These are phyloP conservation scores for Leptogaster cylindrica DNA, from an alignment of 2,888 invertebrate species.

Conservation along the genomic window DNA sequence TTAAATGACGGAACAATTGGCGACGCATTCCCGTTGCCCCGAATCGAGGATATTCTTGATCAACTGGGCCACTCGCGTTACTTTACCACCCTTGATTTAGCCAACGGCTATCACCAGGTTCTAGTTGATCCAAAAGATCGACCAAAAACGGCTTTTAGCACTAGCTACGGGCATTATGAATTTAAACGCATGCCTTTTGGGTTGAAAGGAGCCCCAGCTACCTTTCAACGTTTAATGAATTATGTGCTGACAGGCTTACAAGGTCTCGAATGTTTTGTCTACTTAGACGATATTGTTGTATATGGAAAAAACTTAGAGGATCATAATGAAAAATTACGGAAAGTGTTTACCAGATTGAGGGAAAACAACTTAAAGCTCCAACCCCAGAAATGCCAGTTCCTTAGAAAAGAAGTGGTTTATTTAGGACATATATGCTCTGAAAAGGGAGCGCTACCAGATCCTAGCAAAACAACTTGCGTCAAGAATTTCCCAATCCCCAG, in stretches of 20 bases:
- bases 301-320: slow-evolving; percentile 24
- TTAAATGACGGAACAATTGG: not conserved
- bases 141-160: slow-evolving; percentile 48
- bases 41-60: slow-evolving; percentile 43
- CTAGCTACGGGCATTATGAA: slow-evolving; percentile 47
- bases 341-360: slow-evolving; percentile 48
- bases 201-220: not conserved
- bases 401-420: slow-evolving; percentile 47
- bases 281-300: slow-evolving; percentile 35
- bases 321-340: slow-evolving; percentile 31
- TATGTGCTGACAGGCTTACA: slow-evolving; percentile 22
- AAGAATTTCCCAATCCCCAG: slow-evolving; percentile 1
- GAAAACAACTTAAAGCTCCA: slow-evolving; percentile 50
- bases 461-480: slow-evolving; percentile 46
- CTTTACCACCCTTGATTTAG: slow-evolving; percentile 46
- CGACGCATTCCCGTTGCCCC: slow-evolving; percentile 44
- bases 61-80: slow-evolving; percentile 42
- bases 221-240: slow-evolving; percentile 31
- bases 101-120: slow-evolving; percentile 45
- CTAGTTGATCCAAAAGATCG: slow-evolving; percentile 35
- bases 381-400: slow-evolving; percentile 50
- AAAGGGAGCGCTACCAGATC: slow-evolving; percentile 52
- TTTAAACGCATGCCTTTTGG: slow-evolving; percentile 34
- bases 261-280: slow-evolving; percentile 31
- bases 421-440: slow-evolving; percentile 52